Evolutionary conservation across 2,797 vertebrate species (phyloP), one percentile per base, ranked within the genome.

Genomic region (Anniella stebbinsi): DNA sequence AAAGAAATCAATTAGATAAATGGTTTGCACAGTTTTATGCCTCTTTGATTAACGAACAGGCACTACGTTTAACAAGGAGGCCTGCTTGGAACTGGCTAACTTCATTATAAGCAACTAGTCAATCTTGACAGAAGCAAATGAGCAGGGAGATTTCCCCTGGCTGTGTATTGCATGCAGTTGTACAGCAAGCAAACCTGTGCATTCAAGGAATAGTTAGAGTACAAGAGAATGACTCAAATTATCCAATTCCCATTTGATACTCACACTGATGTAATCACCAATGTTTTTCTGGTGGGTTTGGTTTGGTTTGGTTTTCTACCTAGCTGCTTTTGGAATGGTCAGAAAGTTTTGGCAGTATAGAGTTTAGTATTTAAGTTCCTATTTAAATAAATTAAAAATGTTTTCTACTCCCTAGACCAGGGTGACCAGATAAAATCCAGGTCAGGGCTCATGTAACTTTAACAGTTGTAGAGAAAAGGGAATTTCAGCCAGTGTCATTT

Each of bases 121-220:
- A 33, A 38, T 90, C 80, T 38, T 85, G 38, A 82, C 15, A 69
- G 30, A 60, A 69, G 87, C 48, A 89, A 60, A 77, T 88, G 54
- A 89, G 38, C 30, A 60, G 54, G 23, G 90, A 2, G 23, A 13
- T 88, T 93, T 84, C 28, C 41, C 48, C 45, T 69, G 30, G 54
- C 90, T 17, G 28, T 89, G 69, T 48, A 87, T 73, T 12, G 76
- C 23, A 84, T 1, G 0, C 78, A 87, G 15, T 92, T 93, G 60
- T 80, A 72, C 84, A 17, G 70, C 12, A 69, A 86, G 38, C 87
- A 85, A 95, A 75, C 7, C 41, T 45, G 21, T 0, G 0, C 36
- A 78, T 88, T 92, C n/a, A 91, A 86, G 63, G 73, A 91, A 80
- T 87, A 89, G 86, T 88, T 91, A 92, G 78, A 91, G 88, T 94